Conservation (phyloP, 2,888 invertebrate genomes). For the Carcina quercana region DNA sequence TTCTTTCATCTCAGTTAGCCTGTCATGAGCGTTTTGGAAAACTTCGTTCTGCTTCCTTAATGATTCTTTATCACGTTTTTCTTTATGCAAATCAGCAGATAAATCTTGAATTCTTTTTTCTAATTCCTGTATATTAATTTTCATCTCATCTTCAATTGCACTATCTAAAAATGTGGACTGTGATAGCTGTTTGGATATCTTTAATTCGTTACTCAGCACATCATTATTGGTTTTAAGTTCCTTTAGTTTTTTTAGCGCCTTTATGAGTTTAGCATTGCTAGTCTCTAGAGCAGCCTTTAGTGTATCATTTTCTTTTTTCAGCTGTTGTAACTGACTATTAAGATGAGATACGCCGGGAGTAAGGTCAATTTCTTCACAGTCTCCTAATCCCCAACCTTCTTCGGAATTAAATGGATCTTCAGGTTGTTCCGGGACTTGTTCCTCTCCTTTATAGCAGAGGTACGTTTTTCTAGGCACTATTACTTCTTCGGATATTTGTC, state of each 20-base stretch:
- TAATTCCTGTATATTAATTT: slow-evolving; percentile 76
- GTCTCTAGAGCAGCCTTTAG: slow-evolving; percentile 77
- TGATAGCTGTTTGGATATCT: slow-evolving; percentile 63
- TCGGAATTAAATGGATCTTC: slow-evolving; percentile 60
- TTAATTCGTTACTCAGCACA: slow-evolving; percentile 70
- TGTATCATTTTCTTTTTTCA: slow-evolving; percentile 73
- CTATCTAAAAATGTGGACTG: slow-evolving; percentile 80
- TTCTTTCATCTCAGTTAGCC: slow-evolving; percentile 86
- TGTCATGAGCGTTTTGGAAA: slow-evolving; percentile 83
- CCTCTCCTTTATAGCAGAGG: slow-evolving; percentile 55
- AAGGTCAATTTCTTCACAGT: slow-evolving; percentile 34
- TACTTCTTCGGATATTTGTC: slow-evolving; percentile 36
- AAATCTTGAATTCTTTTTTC: slow-evolving; percentile 79
- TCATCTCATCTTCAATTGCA: slow-evolving; percentile 88
- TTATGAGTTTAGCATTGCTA: slow-evolving; percentile 81
- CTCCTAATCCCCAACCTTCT: slow-evolving; percentile 61
- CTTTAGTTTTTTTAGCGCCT: slow-evolving; percentile 88
- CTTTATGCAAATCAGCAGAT: slow-evolving; percentile 72
- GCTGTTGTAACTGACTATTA: slow-evolving; percentile 72
- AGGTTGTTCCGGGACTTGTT: slow-evolving; percentile 23
- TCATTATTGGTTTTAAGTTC: slow-evolving; percentile 84
- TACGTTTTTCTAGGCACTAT: slow-evolving; percentile 73
- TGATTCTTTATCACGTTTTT: slow-evolving; percentile 79
- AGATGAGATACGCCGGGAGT: slow-evolving; percentile 68
- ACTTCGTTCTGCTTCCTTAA: slow-evolving; percentile 82